Evolutionary conservation across 2,113 vertebrate species (phyloP), one percentile per base, ranked within the genome.

Genomic region (Dasyprocta punctata): DNA sequence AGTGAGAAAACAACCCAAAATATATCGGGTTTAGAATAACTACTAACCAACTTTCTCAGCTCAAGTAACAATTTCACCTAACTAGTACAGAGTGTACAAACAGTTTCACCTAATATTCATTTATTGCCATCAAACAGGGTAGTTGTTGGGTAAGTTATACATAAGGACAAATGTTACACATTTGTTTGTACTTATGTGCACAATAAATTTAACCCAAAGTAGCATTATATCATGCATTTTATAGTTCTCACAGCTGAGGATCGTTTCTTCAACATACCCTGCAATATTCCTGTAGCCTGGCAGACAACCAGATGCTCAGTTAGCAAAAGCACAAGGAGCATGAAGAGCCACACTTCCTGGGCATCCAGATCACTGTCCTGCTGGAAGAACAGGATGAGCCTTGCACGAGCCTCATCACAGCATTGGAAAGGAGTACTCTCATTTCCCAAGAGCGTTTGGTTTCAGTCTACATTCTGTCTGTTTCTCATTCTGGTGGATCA

Each of bases 31-130:
- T 92, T 69, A 81, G 75, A 90, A 47, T 81, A 36, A 44, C 2
- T 7, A 52, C 14, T 11, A 54, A 28, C 36, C 16, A 24, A 61
- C 20, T 58, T 63, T 85, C 60, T 92, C 77, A 67, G 26, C 33
- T 69, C 75, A 60, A 56, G 6, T 65, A 56, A 86, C 24, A 81
- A 75, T 84, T 92, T 90, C 47, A 87, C 49, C 44, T 89, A 77
- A 90, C 84, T 83, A 86, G 16, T 1, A 61, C 63, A 71, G n/a
- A 69, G 73, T 36, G 10, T 0, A n/a, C n/a, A n/a, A 56, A 86
- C 24, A 81, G 69, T 84, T 92, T 90, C 47, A 87, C 49, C 44
- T 89, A 77, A 90, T 44, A 87, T 63, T 69, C 56, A 38, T 33
- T 13, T 71, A 22, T 36, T 28, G 36, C 19, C 78, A 83, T 20